Evolutionary conservation across 2,113 vertebrate genomes (phyloP).

Genomic region (Rostratula benghalensis): DNA sequence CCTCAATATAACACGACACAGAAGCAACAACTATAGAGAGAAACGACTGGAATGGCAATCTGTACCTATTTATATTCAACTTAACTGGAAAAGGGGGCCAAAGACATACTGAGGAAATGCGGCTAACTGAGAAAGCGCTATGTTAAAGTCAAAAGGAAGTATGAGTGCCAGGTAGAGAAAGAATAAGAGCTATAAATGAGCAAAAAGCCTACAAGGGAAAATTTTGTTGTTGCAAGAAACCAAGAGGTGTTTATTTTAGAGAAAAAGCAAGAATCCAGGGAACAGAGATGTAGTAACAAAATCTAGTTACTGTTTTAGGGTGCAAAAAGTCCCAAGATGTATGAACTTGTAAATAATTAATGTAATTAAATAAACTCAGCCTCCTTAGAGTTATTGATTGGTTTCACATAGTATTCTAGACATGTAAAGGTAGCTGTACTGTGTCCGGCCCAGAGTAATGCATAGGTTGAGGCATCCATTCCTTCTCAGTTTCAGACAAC

Average conservation of each 20-base stretch:
- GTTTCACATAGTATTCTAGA: not conserved
- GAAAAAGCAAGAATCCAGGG: not conserved
- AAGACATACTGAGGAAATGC: slow-evolving; percentile 11
- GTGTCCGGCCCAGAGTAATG: not conserved
- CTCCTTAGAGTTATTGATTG: not conserved
- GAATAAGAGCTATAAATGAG: not conserved
- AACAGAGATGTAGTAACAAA: not conserved
- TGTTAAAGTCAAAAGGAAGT: slow-evolving; percentile 1
- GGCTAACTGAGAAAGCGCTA: not conserved
- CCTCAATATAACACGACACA: not conserved
- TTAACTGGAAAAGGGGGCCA: not conserved
- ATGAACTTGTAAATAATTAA: not conserved
- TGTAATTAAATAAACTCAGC: not conserved
- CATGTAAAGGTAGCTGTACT: accelerated
- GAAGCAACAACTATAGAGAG: not conserved
- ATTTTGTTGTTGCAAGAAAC: not conserved
- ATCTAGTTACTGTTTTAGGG: not conserved
- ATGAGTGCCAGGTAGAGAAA: not conserved
- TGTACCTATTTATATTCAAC: slow-evolving; percentile 2
- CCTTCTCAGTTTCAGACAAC: not conserved
- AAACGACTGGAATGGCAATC: not conserved
- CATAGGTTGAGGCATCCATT: not conserved
- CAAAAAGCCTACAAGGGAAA: not conserved
- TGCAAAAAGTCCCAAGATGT: not conserved
- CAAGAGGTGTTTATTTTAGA: not conserved